Percentiles rank a stretch among this genome's conserved stretches.
These are phyloP conservation scores for Lithobates pipiens DNA, from an alignment of 2,797 vertebrate species.

Conservation along the genomic window DNA sequence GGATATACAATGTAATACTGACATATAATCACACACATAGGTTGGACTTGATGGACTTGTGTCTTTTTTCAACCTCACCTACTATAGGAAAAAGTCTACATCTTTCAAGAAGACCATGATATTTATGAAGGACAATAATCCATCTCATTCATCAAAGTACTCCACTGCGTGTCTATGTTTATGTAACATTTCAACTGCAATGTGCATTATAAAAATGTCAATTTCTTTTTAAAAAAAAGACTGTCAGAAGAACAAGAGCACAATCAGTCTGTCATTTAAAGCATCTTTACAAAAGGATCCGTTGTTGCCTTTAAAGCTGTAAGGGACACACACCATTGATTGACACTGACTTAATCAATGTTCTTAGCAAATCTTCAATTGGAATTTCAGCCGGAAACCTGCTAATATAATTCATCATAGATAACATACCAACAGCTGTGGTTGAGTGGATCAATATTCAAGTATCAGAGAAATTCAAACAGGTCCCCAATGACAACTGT, in stretches of 20 bases:
- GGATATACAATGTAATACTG: too few species aligned
- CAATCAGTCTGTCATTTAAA: neutral
- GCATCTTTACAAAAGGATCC: neutral
- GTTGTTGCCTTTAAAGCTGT: neutral
- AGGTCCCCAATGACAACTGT: slow-evolving; percentile 25
- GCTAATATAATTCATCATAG: slow-evolving; percentile 4
- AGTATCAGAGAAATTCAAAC: slow-evolving; percentile 10
- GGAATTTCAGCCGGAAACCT: slow-evolving; percentile 16
- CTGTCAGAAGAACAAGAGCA: neutral
- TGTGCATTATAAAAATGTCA: too few species aligned
- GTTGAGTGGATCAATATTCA: slow-evolving; percentile 5
- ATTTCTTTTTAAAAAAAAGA: too few species aligned
- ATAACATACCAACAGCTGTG: slow-evolving; percentile 17
- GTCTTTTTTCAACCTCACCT: too few species aligned
- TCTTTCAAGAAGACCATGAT: too few species aligned
- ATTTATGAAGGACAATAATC: too few species aligned
- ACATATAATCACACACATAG: too few species aligned
- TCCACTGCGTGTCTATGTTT: too few species aligned
- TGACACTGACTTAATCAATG: slow-evolving; percentile 11
- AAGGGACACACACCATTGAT: neutral
- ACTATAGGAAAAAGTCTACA: too few species aligned
- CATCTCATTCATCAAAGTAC: too few species aligned
- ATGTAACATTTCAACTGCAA: too few species aligned
- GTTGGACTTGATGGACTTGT: too few species aligned
- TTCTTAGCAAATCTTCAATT: slow-evolving; percentile 30